Percentiles rank a stretch among this genome's conserved stretches.
These are phyloP conservation scores for Drosophila simulans DNA, from an alignment of 1,140 invertebrate species.

Conservation along the genomic window DNA sequence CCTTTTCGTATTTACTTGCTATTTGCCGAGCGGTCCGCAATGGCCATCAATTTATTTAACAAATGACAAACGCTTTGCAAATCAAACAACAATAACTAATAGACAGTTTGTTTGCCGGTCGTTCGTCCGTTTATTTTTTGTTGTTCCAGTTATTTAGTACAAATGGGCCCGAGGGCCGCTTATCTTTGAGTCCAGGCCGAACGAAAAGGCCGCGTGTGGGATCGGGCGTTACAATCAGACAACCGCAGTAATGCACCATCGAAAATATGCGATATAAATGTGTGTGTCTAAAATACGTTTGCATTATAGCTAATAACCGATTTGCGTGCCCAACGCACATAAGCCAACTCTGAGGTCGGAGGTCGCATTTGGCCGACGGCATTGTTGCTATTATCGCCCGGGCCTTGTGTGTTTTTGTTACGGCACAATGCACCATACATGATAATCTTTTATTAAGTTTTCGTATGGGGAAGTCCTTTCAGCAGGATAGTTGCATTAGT, in stretches of 20 bases:
- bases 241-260: slow-evolving; percentile 59
- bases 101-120: slow-evolving; percentile 67
- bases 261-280: slow-evolving; percentile 29
- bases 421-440: slow-evolving; percentile 50
- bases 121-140: slow-evolving; percentile 30
- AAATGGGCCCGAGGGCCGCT: slow-evolving; percentile 61
- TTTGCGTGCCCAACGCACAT: slow-evolving; percentile 73
- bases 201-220: slow-evolving; percentile 26
- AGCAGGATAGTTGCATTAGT: neutral
- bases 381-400: neutral
- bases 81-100: slow-evolving; percentile 82
- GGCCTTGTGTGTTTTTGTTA: slow-evolving; percentile 16
- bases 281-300: slow-evolving; percentile 32
- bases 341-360: slow-evolving; percentile 29
- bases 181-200: slow-evolving; percentile 50
- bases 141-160: slow-evolving; percentile 69
- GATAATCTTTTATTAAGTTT: slow-evolving; percentile 66
- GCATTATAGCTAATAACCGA: slow-evolving; percentile 75
- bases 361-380: slow-evolving; percentile 9
- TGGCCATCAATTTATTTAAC: slow-evolving; percentile 81
- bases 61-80: slow-evolving; percentile 80
- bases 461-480: slow-evolving; percentile 13
- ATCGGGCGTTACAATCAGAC: slow-evolving; percentile 47
- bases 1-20: slow-evolving; percentile 35
- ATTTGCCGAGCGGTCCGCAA: slow-evolving; percentile 68